Base-by-base conservation (phyloP, 2,113 vertebrate genomes). In the Siniperca chuatsi region DNA sequence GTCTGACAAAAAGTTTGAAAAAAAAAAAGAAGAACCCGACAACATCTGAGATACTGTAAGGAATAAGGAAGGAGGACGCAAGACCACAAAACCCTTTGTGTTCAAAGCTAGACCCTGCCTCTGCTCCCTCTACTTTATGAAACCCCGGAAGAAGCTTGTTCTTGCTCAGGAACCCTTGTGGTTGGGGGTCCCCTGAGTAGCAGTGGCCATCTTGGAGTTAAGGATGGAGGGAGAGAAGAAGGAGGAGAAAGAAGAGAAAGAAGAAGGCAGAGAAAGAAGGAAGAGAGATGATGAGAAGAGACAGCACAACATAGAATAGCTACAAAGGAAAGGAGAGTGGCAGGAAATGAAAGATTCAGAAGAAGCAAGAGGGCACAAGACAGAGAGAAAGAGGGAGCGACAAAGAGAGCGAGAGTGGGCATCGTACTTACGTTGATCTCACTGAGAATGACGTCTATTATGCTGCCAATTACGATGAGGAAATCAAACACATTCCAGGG, bases 401-500 rank as follows among this genome's bases (percentile, higher is more conserved):
- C 79, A 92, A 93, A 93, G 86, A 93, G 93, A 88, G 92, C 72
- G 94, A 91, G 96, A 93, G 94, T 95, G 96, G 94, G 93, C 95
- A 92, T 96, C 94, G 95, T 99, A 99, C 98, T 99, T 98, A 99
- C 98, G 98, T 99, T 99, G 96, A 98, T 99, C 92, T 99, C 98
- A 99, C 98, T 99, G 96, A 99, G 98, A 98, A 99, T 99, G 98
- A 99, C 98, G 97, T 99, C 98, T 97, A 99, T 99, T 96, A 99
- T 98, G 98, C 98, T 99, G 97, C 98, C 98, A 98, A 99, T 99
- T 96, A 99, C 98, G 98, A 99, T 99, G 97, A 99, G 98, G 98
- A 99, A 99, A 98, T 99, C 98, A 99, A 99, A 99, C 96, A 99
- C 98, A 99, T 99, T 99, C 98, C 98, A 99, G 96, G 98, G 98